A percentile compares a stretch with the other conserved stretches of the same genome.
phyloP scores from a whole-genome alignment of 1,140 invertebrate species.

The Melitaea cinxia region DNA sequence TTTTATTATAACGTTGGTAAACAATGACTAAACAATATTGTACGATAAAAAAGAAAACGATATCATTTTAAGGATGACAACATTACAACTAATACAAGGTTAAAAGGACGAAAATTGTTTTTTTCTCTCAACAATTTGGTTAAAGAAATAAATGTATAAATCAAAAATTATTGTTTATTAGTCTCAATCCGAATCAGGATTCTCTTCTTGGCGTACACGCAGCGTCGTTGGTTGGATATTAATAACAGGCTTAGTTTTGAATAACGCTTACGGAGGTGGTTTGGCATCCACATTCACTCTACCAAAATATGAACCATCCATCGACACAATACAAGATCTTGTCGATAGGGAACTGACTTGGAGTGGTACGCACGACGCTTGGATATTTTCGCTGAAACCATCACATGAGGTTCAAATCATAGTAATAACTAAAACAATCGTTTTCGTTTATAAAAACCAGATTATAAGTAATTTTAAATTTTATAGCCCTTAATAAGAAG shows the following conservation, averaged over 20 bases:
- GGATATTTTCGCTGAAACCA: slow-evolving; percentile 80
- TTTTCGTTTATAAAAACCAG: too few relatives aligned
- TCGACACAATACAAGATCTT: slow-evolving; percentile 80
- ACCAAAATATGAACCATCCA: slow-evolving; percentile 78
- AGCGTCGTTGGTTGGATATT: slow-evolving; percentile 71
- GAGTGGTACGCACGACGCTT: slow-evolving; percentile 83
- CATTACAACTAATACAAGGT: too few relatives aligned
- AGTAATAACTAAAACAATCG: too few relatives aligned
- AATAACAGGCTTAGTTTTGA: slow-evolving; percentile 76
- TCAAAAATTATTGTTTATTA: slow-evolving; percentile 31
- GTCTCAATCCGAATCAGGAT: slow-evolving; percentile 49
- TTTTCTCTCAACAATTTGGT: too few relatives aligned
- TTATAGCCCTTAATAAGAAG: slow-evolving; percentile 70
- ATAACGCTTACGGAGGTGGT: slow-evolving; percentile 79
- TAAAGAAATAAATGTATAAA: too few relatives aligned
- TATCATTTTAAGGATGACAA: too few relatives aligned
- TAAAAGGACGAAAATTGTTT: too few relatives aligned
- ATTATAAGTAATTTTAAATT: too few relatives aligned
- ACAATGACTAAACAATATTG: too few relatives aligned
- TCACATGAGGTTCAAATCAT: slow-evolving; percentile 78
- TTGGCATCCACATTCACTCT: slow-evolving; percentile 82
- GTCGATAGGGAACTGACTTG: slow-evolving; percentile 77
- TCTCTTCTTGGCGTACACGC: slow-evolving; percentile 56
- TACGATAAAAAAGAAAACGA: too few relatives aligned
- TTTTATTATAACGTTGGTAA: too few relatives aligned